phyloP scores from a whole-genome alignment of 1,140 invertebrate genomes.

The Bombus terrestris region DNA sequence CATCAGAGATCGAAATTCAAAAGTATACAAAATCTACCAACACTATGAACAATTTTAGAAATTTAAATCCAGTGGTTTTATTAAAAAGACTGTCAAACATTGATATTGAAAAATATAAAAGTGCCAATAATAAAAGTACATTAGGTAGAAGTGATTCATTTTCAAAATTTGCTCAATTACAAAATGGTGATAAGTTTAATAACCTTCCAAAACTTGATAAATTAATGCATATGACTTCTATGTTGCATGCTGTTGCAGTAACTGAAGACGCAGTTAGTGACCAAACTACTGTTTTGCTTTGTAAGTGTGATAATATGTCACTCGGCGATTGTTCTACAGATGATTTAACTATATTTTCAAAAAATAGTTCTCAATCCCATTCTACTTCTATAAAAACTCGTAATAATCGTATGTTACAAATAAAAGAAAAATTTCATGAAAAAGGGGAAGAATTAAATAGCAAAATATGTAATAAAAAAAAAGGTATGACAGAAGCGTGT shows the following conservation, averaged over 20 bases:
- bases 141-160: background rate
- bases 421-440: background rate
- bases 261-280: constrained; percentile 45
- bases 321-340: background rate
- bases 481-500: background rate
- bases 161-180: no score
- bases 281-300: constrained; percentile 62
- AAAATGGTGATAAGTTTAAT: background rate
- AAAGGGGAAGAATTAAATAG: background rate
- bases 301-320: constrained; percentile 24
- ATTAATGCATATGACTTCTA: background rate
- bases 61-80: background rate
- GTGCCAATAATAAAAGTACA: background rate
- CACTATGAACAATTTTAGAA: background rate
- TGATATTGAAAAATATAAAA: background rate
- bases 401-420: background rate
- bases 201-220: background rate
- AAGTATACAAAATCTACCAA: background rate
- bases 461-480: background rate
- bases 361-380: no score
- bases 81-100: background rate
- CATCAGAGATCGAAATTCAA: background rate
- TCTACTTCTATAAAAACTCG: background rate
- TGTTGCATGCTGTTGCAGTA: background rate
- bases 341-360: background rate